Conservation (phyloP, 2,888 invertebrate species). For the Ophioninae sp. region DNA sequence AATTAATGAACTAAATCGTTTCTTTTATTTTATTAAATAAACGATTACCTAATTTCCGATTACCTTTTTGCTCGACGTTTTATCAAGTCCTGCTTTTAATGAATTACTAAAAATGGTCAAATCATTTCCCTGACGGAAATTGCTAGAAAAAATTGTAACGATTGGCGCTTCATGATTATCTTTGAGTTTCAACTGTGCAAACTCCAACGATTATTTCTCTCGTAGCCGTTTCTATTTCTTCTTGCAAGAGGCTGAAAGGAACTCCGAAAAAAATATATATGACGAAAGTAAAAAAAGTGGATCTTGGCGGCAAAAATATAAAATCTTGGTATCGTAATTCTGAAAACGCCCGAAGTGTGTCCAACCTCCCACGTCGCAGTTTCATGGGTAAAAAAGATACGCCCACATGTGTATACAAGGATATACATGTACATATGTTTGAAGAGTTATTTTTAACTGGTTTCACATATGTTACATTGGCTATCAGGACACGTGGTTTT, state of each 20-base stretch:
- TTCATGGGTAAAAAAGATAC: neutral
- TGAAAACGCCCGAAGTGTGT: slow-evolving; percentile 10
- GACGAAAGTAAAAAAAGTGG: slow-evolving; percentile 7
- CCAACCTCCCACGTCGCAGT: slow-evolving; percentile 29
- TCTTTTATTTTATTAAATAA: neutral
- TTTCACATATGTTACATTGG: neutral
- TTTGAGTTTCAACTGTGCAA: neutral
- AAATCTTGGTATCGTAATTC: slow-evolving; percentile 30
- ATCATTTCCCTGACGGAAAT: too few species aligned
- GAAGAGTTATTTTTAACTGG: neutral
- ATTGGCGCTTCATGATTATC: neutral
- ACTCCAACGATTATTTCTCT: too few species aligned
- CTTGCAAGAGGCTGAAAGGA: neutral
- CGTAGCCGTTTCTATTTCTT: neutral
- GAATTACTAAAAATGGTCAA: too few species aligned
- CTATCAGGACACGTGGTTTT: neutral
- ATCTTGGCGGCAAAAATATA: neutral
- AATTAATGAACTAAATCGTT: neutral
- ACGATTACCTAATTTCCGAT: too few species aligned
- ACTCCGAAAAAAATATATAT: neutral
- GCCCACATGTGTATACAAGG: neutral
- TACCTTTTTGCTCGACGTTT: too few species aligned
- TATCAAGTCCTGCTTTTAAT: too few species aligned
- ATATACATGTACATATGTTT: neutral
- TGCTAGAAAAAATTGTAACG: too few species aligned